Conservation (phyloP, 92 coral and sea anemone genomes). For the Bergia puertoricense region DNA sequence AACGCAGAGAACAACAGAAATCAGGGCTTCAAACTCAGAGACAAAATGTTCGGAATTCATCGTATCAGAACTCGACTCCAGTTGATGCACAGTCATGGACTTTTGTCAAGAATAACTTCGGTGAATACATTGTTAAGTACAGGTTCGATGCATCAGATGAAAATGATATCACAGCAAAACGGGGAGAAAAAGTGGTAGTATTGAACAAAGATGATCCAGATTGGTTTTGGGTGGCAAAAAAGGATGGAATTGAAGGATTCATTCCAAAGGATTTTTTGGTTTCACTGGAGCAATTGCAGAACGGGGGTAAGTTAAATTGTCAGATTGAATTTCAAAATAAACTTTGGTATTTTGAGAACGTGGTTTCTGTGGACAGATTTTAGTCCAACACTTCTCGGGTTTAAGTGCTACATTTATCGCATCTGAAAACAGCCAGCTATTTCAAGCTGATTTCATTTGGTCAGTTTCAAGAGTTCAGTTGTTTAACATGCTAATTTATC, state of each 20-base stretch:
- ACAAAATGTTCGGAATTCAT: conserved; percentile 58
- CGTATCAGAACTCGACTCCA: conserved; percentile 58
- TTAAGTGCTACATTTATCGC: not conserved
- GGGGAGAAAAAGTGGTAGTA: conserved; percentile 81
- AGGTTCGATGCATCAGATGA: conserved; percentile 89
- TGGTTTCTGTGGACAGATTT: not conserved
- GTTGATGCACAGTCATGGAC: conserved; percentile 55
- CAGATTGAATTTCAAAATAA: not conserved
- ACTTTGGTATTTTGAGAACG: not conserved
- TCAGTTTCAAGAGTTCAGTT: not conserved
- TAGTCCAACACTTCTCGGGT: not conserved
- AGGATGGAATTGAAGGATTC: conserved; percentile 77
- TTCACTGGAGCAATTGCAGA: conserved; percentile 51
- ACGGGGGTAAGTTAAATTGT: conserved; percentile 60
- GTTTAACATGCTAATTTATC: conserved; percentile 14
- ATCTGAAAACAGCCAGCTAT: too few relatives aligned
- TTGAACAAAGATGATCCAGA: conserved; percentile 92
- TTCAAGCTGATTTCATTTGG: too few relatives aligned
- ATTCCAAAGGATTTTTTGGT: conserved; percentile 87
- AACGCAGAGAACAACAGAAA: conserved; percentile 73
- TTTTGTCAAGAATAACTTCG: conserved; percentile 74
- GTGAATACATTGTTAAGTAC: conserved; percentile 79
- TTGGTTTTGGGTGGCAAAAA: conserved; percentile 91
- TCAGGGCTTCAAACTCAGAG: conserved; percentile 46
- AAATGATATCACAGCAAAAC: conserved; percentile 76